These are phyloP conservation scores for Odontophorus gujanensis DNA, from an alignment of 2,113 vertebrate genomes.

Conservation along the genomic window DNA sequence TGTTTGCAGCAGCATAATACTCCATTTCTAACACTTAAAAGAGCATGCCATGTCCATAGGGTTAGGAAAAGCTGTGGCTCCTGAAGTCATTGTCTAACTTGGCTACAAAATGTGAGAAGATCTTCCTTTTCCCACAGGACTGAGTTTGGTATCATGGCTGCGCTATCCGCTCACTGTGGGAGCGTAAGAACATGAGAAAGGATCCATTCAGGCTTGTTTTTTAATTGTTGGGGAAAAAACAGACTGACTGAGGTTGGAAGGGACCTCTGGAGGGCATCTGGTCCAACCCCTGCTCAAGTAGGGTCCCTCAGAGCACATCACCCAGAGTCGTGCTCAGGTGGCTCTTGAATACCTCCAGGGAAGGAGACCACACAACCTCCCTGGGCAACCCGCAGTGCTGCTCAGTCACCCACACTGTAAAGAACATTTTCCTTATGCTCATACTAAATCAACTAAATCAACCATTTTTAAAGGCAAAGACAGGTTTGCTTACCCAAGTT, in stretches of 20 bases:
- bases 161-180: neutral
- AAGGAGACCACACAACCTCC: neutral
- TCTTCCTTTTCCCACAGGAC: neutral
- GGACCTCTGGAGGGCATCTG: neutral
- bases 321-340: neutral
- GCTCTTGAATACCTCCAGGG: neutral
- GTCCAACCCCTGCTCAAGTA: neutral
- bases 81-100: neutral
- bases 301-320: neutral
- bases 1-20: neutral
- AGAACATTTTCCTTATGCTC: neutral
- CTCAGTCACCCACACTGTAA: neutral
- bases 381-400: neutral
- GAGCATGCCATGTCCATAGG: neutral
- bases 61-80: neutral
- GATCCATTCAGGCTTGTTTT: conserved; percentile 43
- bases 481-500: conserved; percentile 44
- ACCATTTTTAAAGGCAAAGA: conserved; percentile 2
- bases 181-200: conserved; percentile 16
- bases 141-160: neutral
- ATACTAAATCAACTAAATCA: conserved; percentile 22
- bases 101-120: neutral
- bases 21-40: neutral
- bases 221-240: conserved; percentile 35
- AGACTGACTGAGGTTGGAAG: neutral